Percentiles rank a stretch among this genome's conserved stretches.
Conservation (phyloP, 2,888 invertebrate species). For the Synanthedon myopaeformis region DNA sequence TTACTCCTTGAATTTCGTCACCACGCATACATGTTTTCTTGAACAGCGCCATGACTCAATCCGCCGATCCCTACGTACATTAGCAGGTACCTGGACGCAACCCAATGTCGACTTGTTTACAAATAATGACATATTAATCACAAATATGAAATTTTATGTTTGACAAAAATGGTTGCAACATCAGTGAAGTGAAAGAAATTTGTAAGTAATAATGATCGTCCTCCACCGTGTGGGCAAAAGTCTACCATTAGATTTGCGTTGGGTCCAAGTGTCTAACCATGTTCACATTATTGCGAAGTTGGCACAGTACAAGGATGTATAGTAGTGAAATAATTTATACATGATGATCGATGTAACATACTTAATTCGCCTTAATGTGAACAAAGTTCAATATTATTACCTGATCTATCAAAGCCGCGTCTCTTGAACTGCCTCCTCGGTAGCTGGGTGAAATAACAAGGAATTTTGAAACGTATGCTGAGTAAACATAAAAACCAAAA, state of each 20-base stretch:
- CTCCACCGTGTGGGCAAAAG: not conserved
- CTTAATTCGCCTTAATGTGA: not conserved
- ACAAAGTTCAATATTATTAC: constrained; percentile 34
- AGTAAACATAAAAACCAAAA: constrained; percentile 62
- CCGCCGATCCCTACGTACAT: constrained; percentile 39
- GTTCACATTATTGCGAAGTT: no score
- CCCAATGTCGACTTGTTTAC: constrained; percentile 33
- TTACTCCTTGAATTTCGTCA: not conserved
- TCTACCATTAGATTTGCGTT: constrained; percentile 27
- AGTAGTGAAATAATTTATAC: not conserved
- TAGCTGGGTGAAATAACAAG: constrained; percentile 71
- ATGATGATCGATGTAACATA: not conserved
- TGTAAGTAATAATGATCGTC: not conserved
- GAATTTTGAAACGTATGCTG: constrained; percentile 64
- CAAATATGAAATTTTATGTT: no score
- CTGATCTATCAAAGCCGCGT: constrained; percentile 72
- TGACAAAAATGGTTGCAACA: no score
- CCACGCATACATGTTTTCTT: constrained; percentile 4
- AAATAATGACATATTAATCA: not conserved
- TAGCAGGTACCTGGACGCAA: constrained; percentile 60
- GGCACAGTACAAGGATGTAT: no score
- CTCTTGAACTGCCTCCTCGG: constrained; percentile 71
- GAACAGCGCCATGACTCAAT: constrained; percentile 37
- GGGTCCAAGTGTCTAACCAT: constrained; percentile 42
- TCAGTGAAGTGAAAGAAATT: no score